phyloP scores from a whole-genome alignment of 2,888 invertebrate genomes.

The Pseudanteris insignis region DNA sequence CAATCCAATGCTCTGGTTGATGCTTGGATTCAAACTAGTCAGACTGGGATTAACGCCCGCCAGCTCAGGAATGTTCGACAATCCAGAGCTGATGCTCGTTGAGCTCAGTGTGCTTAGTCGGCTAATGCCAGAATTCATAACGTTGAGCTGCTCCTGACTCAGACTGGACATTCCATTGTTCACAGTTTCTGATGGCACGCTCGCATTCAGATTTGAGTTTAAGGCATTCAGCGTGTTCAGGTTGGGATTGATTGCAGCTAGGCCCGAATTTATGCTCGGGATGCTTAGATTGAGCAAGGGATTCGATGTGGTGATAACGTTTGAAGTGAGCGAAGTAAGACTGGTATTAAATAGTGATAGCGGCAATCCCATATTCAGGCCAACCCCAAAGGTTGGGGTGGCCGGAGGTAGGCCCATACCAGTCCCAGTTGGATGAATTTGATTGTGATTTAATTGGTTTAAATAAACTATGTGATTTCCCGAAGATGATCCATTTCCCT shows the following conservation, averaged over 20 bases:
- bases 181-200: conserved; percentile 60
- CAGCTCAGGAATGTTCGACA: conserved; percentile 54
- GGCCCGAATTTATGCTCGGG: conserved; percentile 60
- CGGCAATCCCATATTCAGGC: conserved; percentile 67
- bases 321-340: conserved; percentile 64
- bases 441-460: conserved; percentile 65
- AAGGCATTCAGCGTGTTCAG: conserved; percentile 62
- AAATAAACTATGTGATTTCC: conserved; percentile 66
- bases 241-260: conserved; percentile 63
- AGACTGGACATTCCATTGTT: conserved; percentile 58
- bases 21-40: conserved; percentile 58
- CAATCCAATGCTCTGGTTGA: conserved; percentile 58
- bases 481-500: conserved; percentile 62
- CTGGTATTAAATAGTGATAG: conserved; percentile 63
- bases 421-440: conserved; percentile 65
- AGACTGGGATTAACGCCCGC: conserved; percentile 40
- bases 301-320: conserved; percentile 65
- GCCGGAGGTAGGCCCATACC: conserved; percentile 67
- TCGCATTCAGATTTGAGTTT: conserved; percentile 60
- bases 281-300: conserved; percentile 64
- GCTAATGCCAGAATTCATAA: conserved; percentile 60
- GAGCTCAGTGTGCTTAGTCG: conserved; percentile 58
- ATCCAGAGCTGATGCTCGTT: conserved; percentile 58
- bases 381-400: conserved; percentile 67
- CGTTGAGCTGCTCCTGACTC: conserved; percentile 62